phyloP scores from a whole-genome alignment of 1,140 invertebrate genomes.

The Maconellicoccus hirsutus region DNA sequence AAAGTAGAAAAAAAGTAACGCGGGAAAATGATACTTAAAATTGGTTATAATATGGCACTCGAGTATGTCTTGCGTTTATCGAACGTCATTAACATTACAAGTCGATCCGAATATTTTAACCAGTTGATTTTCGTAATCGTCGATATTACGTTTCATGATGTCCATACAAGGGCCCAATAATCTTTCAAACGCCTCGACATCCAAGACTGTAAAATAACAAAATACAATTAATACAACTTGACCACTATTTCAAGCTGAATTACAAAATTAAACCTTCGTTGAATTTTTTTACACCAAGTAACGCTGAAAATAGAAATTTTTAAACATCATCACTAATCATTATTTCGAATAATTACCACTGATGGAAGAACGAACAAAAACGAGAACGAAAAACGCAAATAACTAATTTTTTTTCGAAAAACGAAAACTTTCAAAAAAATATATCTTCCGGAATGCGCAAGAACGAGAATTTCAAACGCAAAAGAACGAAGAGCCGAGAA shows the following conservation, averaged over 20 bases:
- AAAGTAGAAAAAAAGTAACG: background rate
- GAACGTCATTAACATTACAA: slow-evolving; percentile 84
- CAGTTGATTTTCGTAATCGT: slow-evolving; percentile 92
- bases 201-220: slow-evolving; percentile 62
- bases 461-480: no score
- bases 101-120: slow-evolving; percentile 91
- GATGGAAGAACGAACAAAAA: no score
- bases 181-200: slow-evolving; percentile 94
- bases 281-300: no score
- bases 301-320: no score
- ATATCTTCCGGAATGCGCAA: no score
- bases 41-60: background rate
- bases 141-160: slow-evolving; percentile 95
- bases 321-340: no score
- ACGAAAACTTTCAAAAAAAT: no score
- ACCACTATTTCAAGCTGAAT: no score
- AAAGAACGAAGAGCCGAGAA: no score
- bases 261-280: slow-evolving; percentile 26
- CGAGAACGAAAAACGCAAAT: no score
- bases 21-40: background rate
- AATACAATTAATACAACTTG: slow-evolving; percentile 27
- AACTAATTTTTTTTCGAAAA: no score
- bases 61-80: slow-evolving; percentile 52
- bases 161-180: slow-evolving; percentile 96
- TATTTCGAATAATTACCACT: no score